phyloP scores from a whole-genome alignment of 2,888 invertebrate species.

The Melipona bicolor region DNA sequence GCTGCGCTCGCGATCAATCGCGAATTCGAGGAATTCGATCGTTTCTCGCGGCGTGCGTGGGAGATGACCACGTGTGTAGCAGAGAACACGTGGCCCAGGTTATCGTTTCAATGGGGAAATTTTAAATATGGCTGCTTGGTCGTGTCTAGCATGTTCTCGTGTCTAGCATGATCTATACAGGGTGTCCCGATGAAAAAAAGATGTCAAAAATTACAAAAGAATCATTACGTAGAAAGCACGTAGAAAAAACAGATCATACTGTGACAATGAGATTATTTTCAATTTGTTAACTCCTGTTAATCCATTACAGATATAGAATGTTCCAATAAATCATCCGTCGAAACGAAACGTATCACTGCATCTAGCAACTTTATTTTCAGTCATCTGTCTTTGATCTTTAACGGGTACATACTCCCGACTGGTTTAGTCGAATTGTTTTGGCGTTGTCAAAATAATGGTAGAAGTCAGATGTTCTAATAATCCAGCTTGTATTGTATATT shows the following conservation, averaged over 20 bases:
- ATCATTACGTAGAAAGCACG: neutral
- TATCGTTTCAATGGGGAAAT: slow-evolving; percentile 65
- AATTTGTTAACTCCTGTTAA: neutral
- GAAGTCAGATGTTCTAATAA: neutral
- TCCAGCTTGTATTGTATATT: neutral
- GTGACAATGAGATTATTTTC: neutral
- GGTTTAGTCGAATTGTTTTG: slow-evolving; percentile 31
- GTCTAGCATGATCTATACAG: neutral
- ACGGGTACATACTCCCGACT: slow-evolving; percentile 7
- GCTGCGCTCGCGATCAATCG: slow-evolving; percentile 58
- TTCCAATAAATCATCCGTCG: slow-evolving; percentile 5
- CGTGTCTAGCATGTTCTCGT: neutral
- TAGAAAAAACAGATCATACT: neutral
- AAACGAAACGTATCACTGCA: slow-evolving; percentile 24
- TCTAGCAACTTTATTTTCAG: slow-evolving; percentile 41
- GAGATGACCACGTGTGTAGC: slow-evolving; percentile 65
- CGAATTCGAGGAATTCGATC: slow-evolving; percentile 52
- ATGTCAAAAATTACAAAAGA: neutral
- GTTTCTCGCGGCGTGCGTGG: slow-evolving; percentile 49
- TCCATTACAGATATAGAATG: neutral
- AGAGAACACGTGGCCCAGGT: slow-evolving; percentile 68
- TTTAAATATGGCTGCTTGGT: slow-evolving; percentile 56
- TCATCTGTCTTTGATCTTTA: slow-evolving; percentile 40
- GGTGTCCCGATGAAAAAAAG: neutral
- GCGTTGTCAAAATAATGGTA: neutral